Evolutionary conservation across 2,888 invertebrate species (phyloP), one percentile per base, ranked within the genome.

Genomic region (Leptarthrus brevirostris): DNA sequence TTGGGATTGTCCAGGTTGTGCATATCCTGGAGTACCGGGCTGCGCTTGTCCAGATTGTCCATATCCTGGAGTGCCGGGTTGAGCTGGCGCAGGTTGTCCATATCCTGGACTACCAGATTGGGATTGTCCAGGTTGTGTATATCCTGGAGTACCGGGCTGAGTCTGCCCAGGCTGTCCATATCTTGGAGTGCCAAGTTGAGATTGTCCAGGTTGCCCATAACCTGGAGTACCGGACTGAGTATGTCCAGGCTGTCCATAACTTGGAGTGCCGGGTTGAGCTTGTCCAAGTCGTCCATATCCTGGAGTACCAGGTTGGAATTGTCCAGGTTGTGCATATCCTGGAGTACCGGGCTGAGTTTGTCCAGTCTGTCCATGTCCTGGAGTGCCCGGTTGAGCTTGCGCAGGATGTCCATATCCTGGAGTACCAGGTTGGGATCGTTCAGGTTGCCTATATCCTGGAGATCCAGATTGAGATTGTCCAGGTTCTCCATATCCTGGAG

Each of bases 381-480:
- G 24, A 20, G 12, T 8, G 2, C 53, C 53, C 1, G 53, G 53
- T 20, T 20, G 16, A 2, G 1, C 12, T 16, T 47, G 20, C 2
- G 16, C 18, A 20, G 20, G 22, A 20, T 34, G 30, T 20, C 47
- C 44, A 56, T 8, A 8, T 3, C 54, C 24, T 4, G 26, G 6
- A 2, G 58, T 49, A 5, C 30, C 58, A 8, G 40, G 47, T 3
- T 24, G 22, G 2, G 47, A 22, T 47, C 49, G 56, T 3, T 44
- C 58, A 2, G 70, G 61, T 44, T 71, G 53, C 1, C 20, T 36
- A 18, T 40, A 26, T 34, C 66, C 47, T 12, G 20, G 24, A 18
- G 22, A n/a, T n/a, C 47, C 64, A 12, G 64, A 44, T 20, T 36
- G 64, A 24, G 10, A 5, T 5, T 44, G 64, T 0, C 44, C 44